Base-by-base conservation (phyloP, 2,888 invertebrate species). In the Carterocephalus palaemon region DNA sequence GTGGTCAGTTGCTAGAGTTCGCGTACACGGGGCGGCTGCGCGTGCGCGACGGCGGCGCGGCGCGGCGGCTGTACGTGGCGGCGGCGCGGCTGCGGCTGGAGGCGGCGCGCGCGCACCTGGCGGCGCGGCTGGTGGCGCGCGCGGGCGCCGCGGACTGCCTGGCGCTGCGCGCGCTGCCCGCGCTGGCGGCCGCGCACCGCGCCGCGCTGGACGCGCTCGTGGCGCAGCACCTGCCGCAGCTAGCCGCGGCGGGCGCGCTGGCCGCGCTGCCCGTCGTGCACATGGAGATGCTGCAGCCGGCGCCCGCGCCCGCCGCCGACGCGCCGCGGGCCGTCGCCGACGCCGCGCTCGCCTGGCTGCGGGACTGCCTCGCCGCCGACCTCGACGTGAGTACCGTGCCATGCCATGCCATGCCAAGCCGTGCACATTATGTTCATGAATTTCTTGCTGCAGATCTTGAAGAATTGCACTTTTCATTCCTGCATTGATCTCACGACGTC, bases 1-100 rank as follows among this genome's bases (percentile, higher is more conserved):
- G n/a, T n/a, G n/a, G n/a, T n/a, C n/a, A n/a, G n/a, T n/a, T 96
- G 29, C 90, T 96, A 32, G 92, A 95, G 68, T 96, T 92, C 82
- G 93, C 93, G 33, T 96, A 96, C 81, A 95, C 95, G 8, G 91
- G 93, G 16, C 90, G 90, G 76, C 69, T 90, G 56, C 75, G 79
- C 49, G 88, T 88, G 51, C 81, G 82, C 42, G 68, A 62, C 41
- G 75, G 85, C 51, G 64, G 64, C 29, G 80, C 82, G 53, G 90
- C 95, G 46, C 92, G 92, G 64, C 90, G 92, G 12, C 91, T 95
- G 48, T 96, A 95, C 88, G 84, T 91, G 64, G 92, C 94, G n/a
- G 95, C 95, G 4, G 90, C 89, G 69, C 90, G 91, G 48, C 88
- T 96, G 63, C 92, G 93, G 70, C 91, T 96, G 88, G 92, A 92